Base-by-base conservation (phyloP, 2,888 invertebrate species). In the Cantharis rufa region DNA sequence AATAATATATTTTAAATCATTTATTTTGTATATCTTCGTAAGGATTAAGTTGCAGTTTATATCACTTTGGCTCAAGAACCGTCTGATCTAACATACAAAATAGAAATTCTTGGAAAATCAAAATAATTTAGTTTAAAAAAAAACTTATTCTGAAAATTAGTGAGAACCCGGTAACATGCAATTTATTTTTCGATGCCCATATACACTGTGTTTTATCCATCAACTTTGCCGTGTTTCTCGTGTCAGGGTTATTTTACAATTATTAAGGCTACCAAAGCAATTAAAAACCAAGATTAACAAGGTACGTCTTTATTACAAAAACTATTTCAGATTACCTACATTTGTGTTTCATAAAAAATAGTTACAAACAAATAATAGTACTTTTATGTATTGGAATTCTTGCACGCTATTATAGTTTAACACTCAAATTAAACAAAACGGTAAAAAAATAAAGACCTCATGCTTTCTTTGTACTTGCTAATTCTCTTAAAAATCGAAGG, bases 401-500 rank as follows among this genome's bases (percentile, higher is more conserved):
- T 48, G 48, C 48, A 48, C 48, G 2, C n/a, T 48, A 18, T 18
- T 18, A 48, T 48, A 48, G n/a, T 48, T 48, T n/a, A 48, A 48
- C 48, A 48, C 48, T 48, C 48, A 48, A 48, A 48, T n/a, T 48
- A 18, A 13, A 63, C 11, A 13, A 64, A 16, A 71, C n/a, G 16
- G 11, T 16, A 63, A n/a, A 74, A 66, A 18, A 74, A 24, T 24
- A 24, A 13, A 62, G 10, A 68, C 69, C 71, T 68, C 21, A 72
- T 63, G 78, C 66, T 79, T 84, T 84, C 79, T 88, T 88, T 75
- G 87, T 86, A 70, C 84, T 89, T 21, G 93, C 96, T 82, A 98
- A 93, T 77, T 93, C 91, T 76, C 96, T 94, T 83, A 99, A 91
- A 86, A 99, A 91, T 82, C 96, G 93, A 88, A 98, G 98, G 1